Evolutionary conservation across 2,888 invertebrate genomes (phyloP), one percentile per base, ranked within the genome.

Genomic region (Conchocele bisecta): DNA sequence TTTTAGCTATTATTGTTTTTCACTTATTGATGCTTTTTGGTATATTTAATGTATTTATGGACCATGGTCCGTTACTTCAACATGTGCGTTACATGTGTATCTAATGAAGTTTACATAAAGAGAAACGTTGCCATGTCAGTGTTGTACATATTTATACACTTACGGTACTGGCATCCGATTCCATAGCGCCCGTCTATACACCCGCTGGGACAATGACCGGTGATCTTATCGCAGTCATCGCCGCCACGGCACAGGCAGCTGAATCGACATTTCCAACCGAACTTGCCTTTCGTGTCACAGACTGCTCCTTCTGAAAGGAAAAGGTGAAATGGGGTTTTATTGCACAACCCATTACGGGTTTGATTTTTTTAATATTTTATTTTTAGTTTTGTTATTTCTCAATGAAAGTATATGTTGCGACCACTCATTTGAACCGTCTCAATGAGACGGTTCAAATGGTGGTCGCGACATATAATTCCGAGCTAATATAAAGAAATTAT

Each of bases 111-210:
- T n/a, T n/a, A n/a, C n/a, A n/a, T n/a, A n/a, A n/a, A n/a, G n/a
- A n/a, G n/a, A n/a, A n/a, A n/a, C n/a, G n/a, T n/a, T n/a, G n/a
- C n/a, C n/a, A n/a, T n/a, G n/a, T n/a, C n/a, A n/a, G n/a, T n/a
- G n/a, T n/a, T n/a, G n/a, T n/a, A n/a, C n/a, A n/a, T n/a, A 28
- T 75, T 29, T 22, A n/a, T 29, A 57, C 69, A 84, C 42, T 75
- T 71, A 58, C 86, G 80, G 67, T 81, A 86, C 33, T 61, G 57
- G 57, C 86, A 86, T 46, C 83, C 77, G 6, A 33, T 59, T 17
- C 83, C 85, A 75, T 81, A 85, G 9, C 20, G 72, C 7, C 69
- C 69, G 1, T 48, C 51, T 15, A 51, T 41, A 79, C 84, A 84
- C 0, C 68, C 84, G n/a, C 35, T 54, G 3, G 37, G 22, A 67